Evolutionary conservation across 92 coral and sea anemone species (phyloP).

Genomic region (Scolanthus callimorphus): DNA sequence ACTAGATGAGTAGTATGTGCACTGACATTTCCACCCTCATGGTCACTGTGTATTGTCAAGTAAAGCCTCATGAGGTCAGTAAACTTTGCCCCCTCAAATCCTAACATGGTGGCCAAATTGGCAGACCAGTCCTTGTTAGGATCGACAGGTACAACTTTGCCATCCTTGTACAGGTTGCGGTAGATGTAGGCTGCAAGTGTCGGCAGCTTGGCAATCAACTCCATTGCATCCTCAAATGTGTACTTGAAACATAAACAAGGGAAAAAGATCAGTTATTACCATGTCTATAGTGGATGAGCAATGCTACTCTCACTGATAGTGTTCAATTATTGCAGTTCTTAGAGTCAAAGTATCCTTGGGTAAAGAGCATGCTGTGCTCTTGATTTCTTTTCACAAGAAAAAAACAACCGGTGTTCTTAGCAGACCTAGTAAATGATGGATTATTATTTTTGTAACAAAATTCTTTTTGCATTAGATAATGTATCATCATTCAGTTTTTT

Average conservation of each 20-base stretch:
- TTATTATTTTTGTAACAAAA: too few relatives aligned
- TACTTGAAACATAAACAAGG: conserved; percentile 25
- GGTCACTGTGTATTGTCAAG: conserved; percentile 87
- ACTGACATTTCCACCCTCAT: conserved; percentile 98
- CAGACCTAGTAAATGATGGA: too few relatives aligned
- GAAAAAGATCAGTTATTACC: too few relatives aligned
- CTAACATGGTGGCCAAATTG: conserved; percentile 93
- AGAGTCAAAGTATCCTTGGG: not conserved
- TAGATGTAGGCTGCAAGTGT: conserved; percentile 96
- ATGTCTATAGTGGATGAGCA: too few relatives aligned
- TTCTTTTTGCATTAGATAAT: too few relatives aligned
- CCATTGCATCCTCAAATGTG: conserved; percentile 95
- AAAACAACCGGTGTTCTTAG: too few relatives aligned
- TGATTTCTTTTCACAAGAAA: too few relatives aligned
- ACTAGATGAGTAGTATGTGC: conserved; percentile 92
- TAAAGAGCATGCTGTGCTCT: not conserved
- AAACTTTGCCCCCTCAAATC: conserved; percentile 85
- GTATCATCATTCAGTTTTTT: too few relatives aligned
- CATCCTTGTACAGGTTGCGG: conserved; percentile 90
- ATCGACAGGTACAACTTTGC: conserved; percentile 94
- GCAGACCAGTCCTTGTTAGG: conserved; percentile 94
- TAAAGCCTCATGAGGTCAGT: conserved; percentile 91
- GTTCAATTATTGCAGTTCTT: not conserved
- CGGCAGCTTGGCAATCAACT: conserved; percentile 92
- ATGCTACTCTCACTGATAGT: not conserved